A percentile compares a stretch with the other conserved stretches of the same genome.
phyloP scores from a whole-genome alignment of 2,113 vertebrate genomes.

The Phalacrocorax brasilianus region DNA sequence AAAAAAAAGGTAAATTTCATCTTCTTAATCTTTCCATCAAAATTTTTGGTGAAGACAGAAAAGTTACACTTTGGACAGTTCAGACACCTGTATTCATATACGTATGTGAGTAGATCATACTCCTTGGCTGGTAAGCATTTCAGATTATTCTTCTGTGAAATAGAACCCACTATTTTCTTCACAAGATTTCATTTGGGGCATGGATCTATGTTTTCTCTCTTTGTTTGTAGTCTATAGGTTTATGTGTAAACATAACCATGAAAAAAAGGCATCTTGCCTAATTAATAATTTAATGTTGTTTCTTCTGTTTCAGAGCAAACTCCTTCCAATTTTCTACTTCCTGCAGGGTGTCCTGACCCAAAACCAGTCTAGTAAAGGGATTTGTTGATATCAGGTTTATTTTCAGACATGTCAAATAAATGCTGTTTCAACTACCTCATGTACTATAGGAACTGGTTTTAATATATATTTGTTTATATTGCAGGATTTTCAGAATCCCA shows the following conservation, averaged over 20 bases:
- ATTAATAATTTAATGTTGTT: conserved; percentile 20
- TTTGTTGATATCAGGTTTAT: not conserved
- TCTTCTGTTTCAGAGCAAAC: not conserved
- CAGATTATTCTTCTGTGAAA: not conserved
- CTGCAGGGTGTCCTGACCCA: not conserved
- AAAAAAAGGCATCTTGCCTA: not conserved
- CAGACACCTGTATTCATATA: not conserved
- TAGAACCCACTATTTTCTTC: not conserved
- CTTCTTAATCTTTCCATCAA: not conserved
- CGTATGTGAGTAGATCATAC: not conserved
- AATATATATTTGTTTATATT: not conserved
- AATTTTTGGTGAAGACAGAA: not conserved
- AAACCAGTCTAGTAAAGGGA: not conserved
- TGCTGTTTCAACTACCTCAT: not conserved
- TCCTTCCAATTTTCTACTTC: not conserved
- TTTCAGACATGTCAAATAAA: not conserved
- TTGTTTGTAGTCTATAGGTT: not conserved
- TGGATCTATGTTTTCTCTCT: not conserved
- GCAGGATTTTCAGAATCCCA: not conserved
- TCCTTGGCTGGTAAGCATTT: not conserved
- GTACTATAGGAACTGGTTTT: not conserved
- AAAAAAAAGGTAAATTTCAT: not conserved
- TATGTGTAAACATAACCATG: not conserved
- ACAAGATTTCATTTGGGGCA: not conserved
- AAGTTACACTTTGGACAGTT: not conserved